phyloP scores from a whole-genome alignment of 2,888 invertebrate genomes.

The Polyommatus iphigenia region DNA sequence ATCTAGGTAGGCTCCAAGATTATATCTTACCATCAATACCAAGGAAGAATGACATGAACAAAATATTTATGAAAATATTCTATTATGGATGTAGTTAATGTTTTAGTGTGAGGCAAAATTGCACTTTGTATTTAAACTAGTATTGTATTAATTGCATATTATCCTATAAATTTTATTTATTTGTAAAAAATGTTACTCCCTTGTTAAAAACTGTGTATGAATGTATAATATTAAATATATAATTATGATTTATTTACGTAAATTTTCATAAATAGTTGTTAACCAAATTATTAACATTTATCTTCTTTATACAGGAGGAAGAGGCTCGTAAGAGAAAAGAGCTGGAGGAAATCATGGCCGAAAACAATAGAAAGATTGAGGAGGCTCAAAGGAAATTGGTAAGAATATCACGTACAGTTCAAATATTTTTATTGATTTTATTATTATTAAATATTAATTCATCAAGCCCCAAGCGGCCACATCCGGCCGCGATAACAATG shows the following conservation, averaged over 20 bases:
- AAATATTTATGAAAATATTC: conserved; percentile 4
- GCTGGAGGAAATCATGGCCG: conserved; percentile 97
- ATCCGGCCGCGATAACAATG: no score
- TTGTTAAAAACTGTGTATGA: not conserved
- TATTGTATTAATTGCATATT: not conserved
- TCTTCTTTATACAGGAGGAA: conserved; percentile 94
- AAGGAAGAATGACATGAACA: conserved; percentile 28
- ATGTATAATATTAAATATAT: conserved; percentile 32
- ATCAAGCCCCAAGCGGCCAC: no score
- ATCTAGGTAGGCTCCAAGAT: conserved; percentile 34
- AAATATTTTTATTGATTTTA: not conserved
- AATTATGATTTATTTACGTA: conserved; percentile 41
- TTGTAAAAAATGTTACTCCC: not conserved
- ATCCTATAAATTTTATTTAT: not conserved
- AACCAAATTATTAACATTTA: conserved; percentile 57
- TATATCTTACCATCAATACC: conserved; percentile 13
- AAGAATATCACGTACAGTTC: conserved; percentile 56
- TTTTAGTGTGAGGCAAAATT: not conserved
- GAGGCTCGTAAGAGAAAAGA: conserved; percentile 97
- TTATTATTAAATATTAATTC: not conserved
- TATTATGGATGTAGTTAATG: conserved; percentile 20
- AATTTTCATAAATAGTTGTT: conserved; percentile 41
- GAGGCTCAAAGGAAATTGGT: conserved; percentile 98
- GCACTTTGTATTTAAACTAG: not conserved
- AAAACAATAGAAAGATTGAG: conserved; percentile 98